Evolutionary conservation across 2,113 vertebrate genomes (phyloP).

Genomic region (Prunella himalayana): DNA sequence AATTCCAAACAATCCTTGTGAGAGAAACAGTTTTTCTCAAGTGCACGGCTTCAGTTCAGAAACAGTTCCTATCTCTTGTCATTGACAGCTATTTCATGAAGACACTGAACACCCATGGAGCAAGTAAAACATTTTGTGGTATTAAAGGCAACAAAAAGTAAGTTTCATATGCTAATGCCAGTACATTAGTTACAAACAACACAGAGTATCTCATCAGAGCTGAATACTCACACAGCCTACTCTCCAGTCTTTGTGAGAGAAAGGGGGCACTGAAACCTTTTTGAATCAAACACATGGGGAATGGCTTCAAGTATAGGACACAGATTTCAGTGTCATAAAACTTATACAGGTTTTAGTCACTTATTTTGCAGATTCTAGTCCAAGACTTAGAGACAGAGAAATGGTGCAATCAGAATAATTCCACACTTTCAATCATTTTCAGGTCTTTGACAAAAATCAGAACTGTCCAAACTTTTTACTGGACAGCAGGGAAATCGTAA

Average conservation of each 20-base stretch:
- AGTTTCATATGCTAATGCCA: not conserved
- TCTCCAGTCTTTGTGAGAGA: not conserved
- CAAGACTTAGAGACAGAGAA: not conserved
- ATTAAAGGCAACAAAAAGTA: not conserved
- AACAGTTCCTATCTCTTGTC: not conserved
- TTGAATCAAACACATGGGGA: not conserved
- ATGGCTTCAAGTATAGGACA: not conserved
- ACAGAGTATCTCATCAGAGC: not conserved
- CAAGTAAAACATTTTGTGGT: not conserved
- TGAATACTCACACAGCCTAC: not conserved
- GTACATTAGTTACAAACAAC: not conserved
- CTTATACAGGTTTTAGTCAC: not conserved
- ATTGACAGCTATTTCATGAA: not conserved
- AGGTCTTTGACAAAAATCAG: not conserved
- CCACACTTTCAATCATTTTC: not conserved
- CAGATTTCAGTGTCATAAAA: not conserved
- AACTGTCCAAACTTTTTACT: not conserved
- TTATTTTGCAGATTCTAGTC: not conserved
- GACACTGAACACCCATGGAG: not conserved
- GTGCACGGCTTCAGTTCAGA: not conserved
- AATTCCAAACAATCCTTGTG: conserved; percentile 13
- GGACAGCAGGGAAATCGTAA: not conserved
- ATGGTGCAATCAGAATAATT: not conserved
- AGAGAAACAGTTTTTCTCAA: not conserved
- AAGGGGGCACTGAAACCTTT: not conserved